These are phyloP conservation scores for Clavelina lepadiformis DNA, from an alignment of 23 tunicate species.

Conservation along the genomic window DNA sequence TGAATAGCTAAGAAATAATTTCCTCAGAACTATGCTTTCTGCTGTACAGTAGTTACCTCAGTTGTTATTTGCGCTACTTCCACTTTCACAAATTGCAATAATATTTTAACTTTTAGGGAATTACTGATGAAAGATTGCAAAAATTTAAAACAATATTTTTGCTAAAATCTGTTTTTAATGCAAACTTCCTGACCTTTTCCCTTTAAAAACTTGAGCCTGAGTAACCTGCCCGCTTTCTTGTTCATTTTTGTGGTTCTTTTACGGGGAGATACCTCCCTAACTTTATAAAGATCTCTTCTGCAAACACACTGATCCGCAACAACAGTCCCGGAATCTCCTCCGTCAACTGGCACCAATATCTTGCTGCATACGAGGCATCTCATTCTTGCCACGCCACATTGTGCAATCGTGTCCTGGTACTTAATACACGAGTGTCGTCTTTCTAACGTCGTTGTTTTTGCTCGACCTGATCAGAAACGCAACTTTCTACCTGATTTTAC, in stretches of 20 bases:
- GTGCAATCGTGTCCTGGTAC: conserved; percentile 28
- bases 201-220: conserved; percentile 8
- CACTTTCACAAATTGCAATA: too few relatives aligned
- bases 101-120: too few relatives aligned
- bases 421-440: conserved; percentile 3
- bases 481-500: too few relatives aligned
- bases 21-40: too few relatives aligned
- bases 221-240: conserved; percentile 15
- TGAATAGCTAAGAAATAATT: too few relatives aligned
- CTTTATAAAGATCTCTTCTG: background rate
- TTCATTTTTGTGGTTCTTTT: background rate
- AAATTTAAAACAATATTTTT: too few relatives aligned
- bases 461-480: too few relatives aligned
- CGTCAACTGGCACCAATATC: background rate
- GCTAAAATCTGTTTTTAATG: too few relatives aligned
- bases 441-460: conserved; percentile 19
- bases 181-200: conserved; percentile 23
- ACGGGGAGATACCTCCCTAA: background rate
- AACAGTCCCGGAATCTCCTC: background rate
- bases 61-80: too few relatives aligned
- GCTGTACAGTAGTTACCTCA: too few relatives aligned
- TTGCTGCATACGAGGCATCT: conserved; percentile 18
- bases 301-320: conserved; percentile 10
- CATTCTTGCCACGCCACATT: conserved; percentile 27
- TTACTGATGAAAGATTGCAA: too few relatives aligned